These are phyloP conservation scores for Hypena proboscidalis DNA, from an alignment of 2,888 invertebrate genomes.

Conservation along the genomic window DNA sequence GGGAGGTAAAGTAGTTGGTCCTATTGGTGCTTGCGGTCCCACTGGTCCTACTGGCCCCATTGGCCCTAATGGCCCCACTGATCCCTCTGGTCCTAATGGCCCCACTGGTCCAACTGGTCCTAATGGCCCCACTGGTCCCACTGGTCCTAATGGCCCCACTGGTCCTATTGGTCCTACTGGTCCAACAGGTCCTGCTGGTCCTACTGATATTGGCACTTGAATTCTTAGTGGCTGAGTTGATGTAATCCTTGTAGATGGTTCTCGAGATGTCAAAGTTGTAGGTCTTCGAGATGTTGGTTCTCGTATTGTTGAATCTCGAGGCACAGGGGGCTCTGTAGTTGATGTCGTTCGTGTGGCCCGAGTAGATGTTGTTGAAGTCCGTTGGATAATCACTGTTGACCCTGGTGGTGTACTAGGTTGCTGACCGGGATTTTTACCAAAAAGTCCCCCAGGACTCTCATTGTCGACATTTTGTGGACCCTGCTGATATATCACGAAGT, in stretches of 20 bases:
- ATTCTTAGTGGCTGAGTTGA: conserved; percentile 52
- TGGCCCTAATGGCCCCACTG: too few relatives aligned
- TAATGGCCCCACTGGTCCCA: too few relatives aligned
- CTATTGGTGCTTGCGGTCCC: too few relatives aligned
- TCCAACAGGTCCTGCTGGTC: too few relatives aligned
- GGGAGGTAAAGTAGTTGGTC: too few relatives aligned
- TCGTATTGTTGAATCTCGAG: conserved; percentile 29
- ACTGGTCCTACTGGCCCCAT: too few relatives aligned
- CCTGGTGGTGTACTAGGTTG: conserved; percentile 12
- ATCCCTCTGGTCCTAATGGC: too few relatives aligned
- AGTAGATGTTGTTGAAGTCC: conserved; percentile 24
- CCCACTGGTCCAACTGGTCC: too few relatives aligned
- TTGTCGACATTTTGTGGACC: conserved; percentile 51
- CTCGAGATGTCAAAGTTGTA: not conserved
- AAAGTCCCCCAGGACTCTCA: conserved; percentile 22
- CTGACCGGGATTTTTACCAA: conserved; percentile 11
- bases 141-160: too few relatives aligned
- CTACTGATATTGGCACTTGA: conserved; percentile 64
- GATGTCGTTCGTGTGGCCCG: conserved; percentile 6
- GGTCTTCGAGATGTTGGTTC: not conserved
- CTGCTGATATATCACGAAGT: conserved; percentile 58
- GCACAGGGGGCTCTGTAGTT: conserved; percentile 31
- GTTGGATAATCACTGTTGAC: conserved; percentile 25
- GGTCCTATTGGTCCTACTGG: too few relatives aligned
- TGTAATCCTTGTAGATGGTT: not conserved